Evolutionary conservation across 2,797 vertebrate genomes (phyloP), one percentile per base, ranked within the genome.

Genomic region (Silurus lanzhouensis): DNA sequence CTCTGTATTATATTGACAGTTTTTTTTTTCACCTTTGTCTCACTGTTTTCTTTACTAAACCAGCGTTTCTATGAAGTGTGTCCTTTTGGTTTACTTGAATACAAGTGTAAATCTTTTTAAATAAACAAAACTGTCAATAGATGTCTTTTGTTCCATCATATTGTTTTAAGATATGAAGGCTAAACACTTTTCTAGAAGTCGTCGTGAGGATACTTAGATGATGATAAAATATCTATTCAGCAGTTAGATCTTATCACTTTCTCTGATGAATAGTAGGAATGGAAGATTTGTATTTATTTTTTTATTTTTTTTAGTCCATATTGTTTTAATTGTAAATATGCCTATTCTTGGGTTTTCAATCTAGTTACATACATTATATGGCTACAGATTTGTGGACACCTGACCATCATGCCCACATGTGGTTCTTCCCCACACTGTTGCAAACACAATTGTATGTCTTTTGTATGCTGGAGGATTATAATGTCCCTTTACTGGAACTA

Each of bases 11-110:
- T 64, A 60, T 76, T 76, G 0, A 5, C 61, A 19, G 5, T 46
- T 38, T 4, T 46, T 27, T 75, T 22, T 57, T 60, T 2, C 55
- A 5, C 78, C 70, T 48, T 58, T 52, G n/a, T 74, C 27, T 79
- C 60, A 25, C 64, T 76, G 15, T 82, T 74, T 77, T 84, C 38
- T 86, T 86, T 82, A 89, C 64, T 15, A 79, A 86, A 85, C 87
- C 84, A 89, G 89, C 85, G 76, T 87, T 81, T 84, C 60, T 85
- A 66, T 86, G 80, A 81, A 38, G 52, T 85, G 68, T 83, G 58
- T 48, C 83, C 67, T 74, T 63, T 86, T 48, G 31, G 57, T 88
- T 66, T 83, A 85, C 75, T 90, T 89, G 84, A 89, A 88, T 66
- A 83, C 55, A 67, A 81, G 81, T 84, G 70, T 84, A 60, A 68